These are phyloP conservation scores for Frankliniella fusca DNA, from an alignment of 2,888 invertebrate species.

Conservation along the genomic window DNA sequence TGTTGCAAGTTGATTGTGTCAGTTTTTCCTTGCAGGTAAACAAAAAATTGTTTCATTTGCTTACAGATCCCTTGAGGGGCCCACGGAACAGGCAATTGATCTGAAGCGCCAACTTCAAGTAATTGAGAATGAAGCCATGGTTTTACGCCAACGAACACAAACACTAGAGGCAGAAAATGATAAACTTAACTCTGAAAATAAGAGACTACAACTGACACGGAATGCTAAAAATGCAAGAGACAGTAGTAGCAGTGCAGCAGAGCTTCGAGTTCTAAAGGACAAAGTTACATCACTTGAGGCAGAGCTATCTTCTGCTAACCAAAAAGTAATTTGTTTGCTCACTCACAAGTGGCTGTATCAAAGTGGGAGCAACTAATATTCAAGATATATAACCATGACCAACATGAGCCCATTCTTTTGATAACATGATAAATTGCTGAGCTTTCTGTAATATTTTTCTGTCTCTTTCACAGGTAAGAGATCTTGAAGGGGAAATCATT, in stretches of 20 bases:
- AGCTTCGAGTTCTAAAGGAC: slow-evolving; percentile 53
- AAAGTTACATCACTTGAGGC: slow-evolving; percentile 60
- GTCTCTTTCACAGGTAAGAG: slow-evolving; percentile 44
- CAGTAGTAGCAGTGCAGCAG: slow-evolving; percentile 52
- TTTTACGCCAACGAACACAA: slow-evolving; percentile 63
- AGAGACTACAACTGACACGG: slow-evolving; percentile 60
- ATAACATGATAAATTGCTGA: background rate
- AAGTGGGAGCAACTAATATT: too few relatives aligned
- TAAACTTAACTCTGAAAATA: slow-evolving; percentile 68
- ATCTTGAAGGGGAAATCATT: slow-evolving; percentile 39
- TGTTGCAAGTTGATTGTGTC: background rate
- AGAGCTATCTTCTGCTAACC: slow-evolving; percentile 58
- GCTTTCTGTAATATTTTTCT: background rate
- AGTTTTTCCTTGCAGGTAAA: background rate
- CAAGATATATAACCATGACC: too few relatives aligned
- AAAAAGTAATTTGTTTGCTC: slow-evolving; percentile 45
- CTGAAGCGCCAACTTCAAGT: slow-evolving; percentile 69
- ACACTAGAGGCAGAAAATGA: slow-evolving; percentile 72
- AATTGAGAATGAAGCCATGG: slow-evolving; percentile 70
- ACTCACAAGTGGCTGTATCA: too few relatives aligned
- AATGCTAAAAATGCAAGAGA: slow-evolving; percentile 49
- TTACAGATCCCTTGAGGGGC: slow-evolving; percentile 56
- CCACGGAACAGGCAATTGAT: slow-evolving; percentile 60
- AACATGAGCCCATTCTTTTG: background rate
- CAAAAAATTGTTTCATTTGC: slow-evolving; percentile 27